Evolutionary conservation across 2,113 vertebrate genomes (phyloP).

Genomic region (Budorcas taxicolor): DNA sequence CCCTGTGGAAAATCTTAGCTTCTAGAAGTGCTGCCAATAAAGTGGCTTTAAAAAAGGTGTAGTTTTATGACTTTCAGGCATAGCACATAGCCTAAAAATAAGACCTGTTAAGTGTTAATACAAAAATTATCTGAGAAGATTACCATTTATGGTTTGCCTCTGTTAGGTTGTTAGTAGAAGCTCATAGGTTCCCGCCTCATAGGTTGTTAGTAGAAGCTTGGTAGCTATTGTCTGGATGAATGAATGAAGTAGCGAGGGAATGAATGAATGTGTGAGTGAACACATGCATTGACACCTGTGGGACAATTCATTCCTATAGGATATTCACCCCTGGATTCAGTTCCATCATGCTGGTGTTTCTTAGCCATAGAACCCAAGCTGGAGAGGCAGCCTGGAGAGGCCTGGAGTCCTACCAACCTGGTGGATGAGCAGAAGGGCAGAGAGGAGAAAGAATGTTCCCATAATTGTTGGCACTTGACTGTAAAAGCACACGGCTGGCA

Average conservation of each 20-base stretch:
- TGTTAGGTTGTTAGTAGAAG: background rate
- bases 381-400: background rate
- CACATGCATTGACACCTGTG: too few relatives aligned
- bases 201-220: background rate
- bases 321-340: background rate
- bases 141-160: background rate
- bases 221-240: background rate
- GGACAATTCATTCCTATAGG: background rate
- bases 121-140: background rate
- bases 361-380: background rate
- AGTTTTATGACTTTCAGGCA: background rate
- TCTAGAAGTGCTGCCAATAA: background rate
- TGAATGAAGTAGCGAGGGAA: background rate
- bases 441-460: background rate
- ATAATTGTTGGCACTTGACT: accelerated
- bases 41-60: background rate
- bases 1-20: background rate
- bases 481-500: accelerated
- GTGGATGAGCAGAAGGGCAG: background rate
- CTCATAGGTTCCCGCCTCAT: background rate
- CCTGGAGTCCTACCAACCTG: background rate
- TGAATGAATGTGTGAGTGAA: background rate
- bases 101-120: background rate
- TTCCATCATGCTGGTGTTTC: background rate
- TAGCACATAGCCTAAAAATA: background rate